A percentile compares a stretch with the other conserved stretches of the same genome.
Conservation (phyloP, 2,113 vertebrate genomes). For the Pelobates fuscus region DNA sequence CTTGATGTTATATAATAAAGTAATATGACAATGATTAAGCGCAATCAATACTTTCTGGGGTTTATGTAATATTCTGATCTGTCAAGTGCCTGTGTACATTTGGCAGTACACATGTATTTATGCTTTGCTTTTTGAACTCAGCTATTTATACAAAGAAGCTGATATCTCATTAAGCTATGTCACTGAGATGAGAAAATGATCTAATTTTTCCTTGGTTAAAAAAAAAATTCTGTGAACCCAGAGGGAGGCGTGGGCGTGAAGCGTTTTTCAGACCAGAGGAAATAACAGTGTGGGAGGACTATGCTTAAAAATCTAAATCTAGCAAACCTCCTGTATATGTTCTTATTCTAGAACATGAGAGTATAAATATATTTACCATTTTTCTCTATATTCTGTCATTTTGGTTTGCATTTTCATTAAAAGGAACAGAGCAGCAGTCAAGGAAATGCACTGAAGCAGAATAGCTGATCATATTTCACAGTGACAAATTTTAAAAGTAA, state of each 20-base stretch:
- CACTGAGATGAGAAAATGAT: conserved; percentile 12
- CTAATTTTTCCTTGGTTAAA: conserved; percentile 16
- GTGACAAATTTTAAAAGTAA: too few relatives aligned
- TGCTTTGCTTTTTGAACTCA: background rate
- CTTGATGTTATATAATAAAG: conserved; percentile 21
- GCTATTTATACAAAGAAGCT: conserved; percentile 32
- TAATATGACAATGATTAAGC: conserved; percentile 9
- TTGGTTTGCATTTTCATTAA: background rate
- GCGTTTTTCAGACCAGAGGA: conserved; percentile 42
- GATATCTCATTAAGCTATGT: conserved; percentile 22
- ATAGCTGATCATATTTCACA: background rate
- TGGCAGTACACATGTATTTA: background rate
- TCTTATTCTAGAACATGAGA: conserved; percentile 30
- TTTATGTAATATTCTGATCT: background rate
- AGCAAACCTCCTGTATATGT: conserved; percentile 31
- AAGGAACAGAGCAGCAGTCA: background rate
- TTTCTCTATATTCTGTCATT: conserved; percentile 6
- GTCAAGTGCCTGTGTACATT: background rate
- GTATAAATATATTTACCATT: conserved; percentile 25
- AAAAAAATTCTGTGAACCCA: conserved; percentile 38
- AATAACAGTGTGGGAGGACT: conserved; percentile 47
- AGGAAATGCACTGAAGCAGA: background rate
- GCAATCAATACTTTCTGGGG: background rate
- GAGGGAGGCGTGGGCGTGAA: conserved; percentile 41
- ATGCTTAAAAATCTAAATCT: conserved; percentile 24